Percentiles rank a stretch among this genome's conserved stretches.
phyloP scores from a whole-genome alignment of 2,797 vertebrate species.

The Propithecus perrieri region DNA sequence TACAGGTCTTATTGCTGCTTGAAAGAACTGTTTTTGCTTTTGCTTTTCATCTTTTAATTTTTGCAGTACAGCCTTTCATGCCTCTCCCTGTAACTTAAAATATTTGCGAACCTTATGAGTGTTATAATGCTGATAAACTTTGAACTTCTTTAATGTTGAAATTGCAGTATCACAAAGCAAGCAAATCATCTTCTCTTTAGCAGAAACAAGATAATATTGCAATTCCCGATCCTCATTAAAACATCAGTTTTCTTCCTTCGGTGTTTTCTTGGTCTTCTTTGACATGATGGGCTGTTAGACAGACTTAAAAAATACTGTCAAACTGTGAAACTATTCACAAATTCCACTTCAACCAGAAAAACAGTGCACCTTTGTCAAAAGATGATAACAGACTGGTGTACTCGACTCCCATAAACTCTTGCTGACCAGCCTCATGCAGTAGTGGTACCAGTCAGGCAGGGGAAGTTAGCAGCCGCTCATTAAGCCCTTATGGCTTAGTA shows the following conservation, averaged over 20 bases:
- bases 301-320: neutral
- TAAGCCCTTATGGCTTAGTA: neutral
- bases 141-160: neutral
- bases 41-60: neutral
- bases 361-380: neutral
- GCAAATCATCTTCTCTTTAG: neutral
- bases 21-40: neutral
- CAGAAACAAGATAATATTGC: neutral
- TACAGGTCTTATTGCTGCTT: neutral
- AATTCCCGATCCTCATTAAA: neutral
- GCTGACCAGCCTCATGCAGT: neutral
- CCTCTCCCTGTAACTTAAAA: neutral
- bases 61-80: neutral
- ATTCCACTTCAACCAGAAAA: neutral
- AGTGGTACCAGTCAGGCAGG: neutral
- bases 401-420: neutral
- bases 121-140: neutral
- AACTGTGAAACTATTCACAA: neutral
- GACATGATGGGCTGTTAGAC: neutral
- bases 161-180: neutral
- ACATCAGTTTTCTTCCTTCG: neutral
- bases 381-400: neutral
- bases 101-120: neutral
- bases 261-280: neutral
- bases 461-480: neutral